phyloP scores from a whole-genome alignment of 2,888 invertebrate genomes.

The Luffia ferchaultella region DNA sequence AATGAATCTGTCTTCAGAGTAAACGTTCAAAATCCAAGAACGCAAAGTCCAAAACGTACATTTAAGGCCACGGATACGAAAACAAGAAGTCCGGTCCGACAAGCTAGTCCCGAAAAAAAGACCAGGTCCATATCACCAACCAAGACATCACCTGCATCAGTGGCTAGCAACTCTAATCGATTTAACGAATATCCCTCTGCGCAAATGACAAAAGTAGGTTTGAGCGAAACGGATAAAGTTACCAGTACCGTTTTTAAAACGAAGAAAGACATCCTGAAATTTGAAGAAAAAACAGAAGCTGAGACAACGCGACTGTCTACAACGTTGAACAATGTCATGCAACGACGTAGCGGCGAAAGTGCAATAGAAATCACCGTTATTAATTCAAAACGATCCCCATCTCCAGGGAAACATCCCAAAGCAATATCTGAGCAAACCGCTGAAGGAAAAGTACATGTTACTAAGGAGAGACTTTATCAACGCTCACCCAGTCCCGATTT shows the following conservation, averaged over 20 bases:
- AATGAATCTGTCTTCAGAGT: neutral
- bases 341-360: no score
- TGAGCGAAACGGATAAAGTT: conserved; percentile 38
- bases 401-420: conserved; percentile 26
- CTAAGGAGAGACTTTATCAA: conserved; percentile 21
- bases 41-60: conserved; percentile 15
- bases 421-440: no score
- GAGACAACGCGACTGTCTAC: neutral
- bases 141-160: conserved; percentile 23
- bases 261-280: conserved; percentile 20
- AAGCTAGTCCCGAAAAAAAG: conserved; percentile 47
- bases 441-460: conserved; percentile 11
- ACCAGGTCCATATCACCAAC: conserved; percentile 39
- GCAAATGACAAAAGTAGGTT: conserved; percentile 55
- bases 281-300: conserved; percentile 23
- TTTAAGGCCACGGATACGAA: conserved; percentile 21
- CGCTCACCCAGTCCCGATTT: conserved; percentile 39
- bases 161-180: conserved; percentile 43
- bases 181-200: conserved; percentile 57
- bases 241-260: conserved; percentile 28
- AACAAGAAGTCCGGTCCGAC: conserved; percentile 32
- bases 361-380: conserved; percentile 31
- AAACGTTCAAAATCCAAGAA: neutral
- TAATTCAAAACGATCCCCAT: conserved; percentile 41
- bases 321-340: conserved; percentile 34